Evolutionary conservation across 2,888 invertebrate species (phyloP).

Genomic region (Ennomos quercinarius): DNA sequence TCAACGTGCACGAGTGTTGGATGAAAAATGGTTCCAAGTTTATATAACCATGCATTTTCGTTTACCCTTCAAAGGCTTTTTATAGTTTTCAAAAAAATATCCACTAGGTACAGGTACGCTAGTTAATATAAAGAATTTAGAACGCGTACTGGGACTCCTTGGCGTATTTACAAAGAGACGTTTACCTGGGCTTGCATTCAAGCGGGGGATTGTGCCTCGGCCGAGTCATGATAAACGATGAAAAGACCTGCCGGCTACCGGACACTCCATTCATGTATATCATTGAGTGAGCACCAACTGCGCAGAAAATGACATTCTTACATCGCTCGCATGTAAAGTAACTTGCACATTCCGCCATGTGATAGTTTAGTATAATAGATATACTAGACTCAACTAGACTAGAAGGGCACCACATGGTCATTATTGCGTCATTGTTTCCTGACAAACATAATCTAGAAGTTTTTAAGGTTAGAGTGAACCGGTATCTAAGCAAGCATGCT

Average conservation of each 20-base stretch:
- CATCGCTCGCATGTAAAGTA: constrained; percentile 10
- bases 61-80: no score
- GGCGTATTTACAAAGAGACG: constrained; percentile 49
- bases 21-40: no score
- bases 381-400: no score
- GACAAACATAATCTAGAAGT: no score
- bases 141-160: constrained; percentile 4
- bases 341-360: constrained; percentile 8
- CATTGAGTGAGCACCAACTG: constrained; percentile 67
- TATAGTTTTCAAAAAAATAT: no score
- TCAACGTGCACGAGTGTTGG: no score
- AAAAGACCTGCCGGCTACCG: constrained; percentile 63
- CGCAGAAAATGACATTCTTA: constrained; percentile 56
- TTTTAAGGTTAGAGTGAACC: no score
- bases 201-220: constrained; percentile 64
- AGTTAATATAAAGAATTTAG: constrained; percentile 11
- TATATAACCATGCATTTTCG: no score
- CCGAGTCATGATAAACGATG: constrained; percentile 71
- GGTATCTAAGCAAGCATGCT: no score
- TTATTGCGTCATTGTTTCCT: no score
- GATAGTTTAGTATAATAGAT: not conserved
- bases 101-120: not conserved
- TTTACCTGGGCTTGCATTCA: constrained; percentile 64
- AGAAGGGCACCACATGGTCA: no score
- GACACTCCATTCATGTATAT: constrained; percentile 79